phyloP scores from a whole-genome alignment of 2,113 vertebrate genomes.

The Gasterosteus nipponicus region DNA sequence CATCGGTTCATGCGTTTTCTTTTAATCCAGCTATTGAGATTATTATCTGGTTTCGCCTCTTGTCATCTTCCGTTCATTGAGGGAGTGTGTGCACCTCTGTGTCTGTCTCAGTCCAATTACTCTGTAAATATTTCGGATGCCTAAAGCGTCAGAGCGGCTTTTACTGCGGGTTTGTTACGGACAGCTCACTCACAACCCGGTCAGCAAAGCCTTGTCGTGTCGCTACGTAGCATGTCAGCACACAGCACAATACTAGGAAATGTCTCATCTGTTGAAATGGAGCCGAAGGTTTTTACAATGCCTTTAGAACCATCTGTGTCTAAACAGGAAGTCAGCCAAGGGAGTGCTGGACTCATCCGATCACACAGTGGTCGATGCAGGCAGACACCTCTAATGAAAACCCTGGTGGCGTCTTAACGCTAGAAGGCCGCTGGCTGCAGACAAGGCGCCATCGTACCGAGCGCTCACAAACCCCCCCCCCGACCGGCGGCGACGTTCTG shows the following conservation, averaged over 20 bases:
- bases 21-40: not conserved
- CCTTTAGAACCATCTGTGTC: too few species aligned
- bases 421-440: not conserved
- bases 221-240: too few species aligned
- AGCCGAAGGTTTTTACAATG: too few species aligned
- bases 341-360: too few species aligned
- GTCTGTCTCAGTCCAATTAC: not conserved
- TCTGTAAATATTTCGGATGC: too few species aligned
- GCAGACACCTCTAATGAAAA: not conserved
- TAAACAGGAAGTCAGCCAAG: too few species aligned
- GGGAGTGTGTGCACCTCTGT: not conserved
- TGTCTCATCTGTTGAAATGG: too few species aligned
- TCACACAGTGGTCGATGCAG: not conserved
- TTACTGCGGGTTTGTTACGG: too few species aligned
- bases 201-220: too few species aligned
- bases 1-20: too few species aligned
- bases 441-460: not conserved
- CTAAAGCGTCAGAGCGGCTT: too few species aligned
- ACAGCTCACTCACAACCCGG: too few species aligned
- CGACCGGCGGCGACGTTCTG: not conserved
- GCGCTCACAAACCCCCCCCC: constrained; percentile 2
- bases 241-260: not conserved
- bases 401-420: not conserved
- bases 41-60: not conserved
- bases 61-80: not conserved